Evolutionary conservation across 53 echinoderm and acorn worm genomes (phyloP), one percentile per base, ranked within the genome.

Genomic region (Holothuria scabra): DNA sequence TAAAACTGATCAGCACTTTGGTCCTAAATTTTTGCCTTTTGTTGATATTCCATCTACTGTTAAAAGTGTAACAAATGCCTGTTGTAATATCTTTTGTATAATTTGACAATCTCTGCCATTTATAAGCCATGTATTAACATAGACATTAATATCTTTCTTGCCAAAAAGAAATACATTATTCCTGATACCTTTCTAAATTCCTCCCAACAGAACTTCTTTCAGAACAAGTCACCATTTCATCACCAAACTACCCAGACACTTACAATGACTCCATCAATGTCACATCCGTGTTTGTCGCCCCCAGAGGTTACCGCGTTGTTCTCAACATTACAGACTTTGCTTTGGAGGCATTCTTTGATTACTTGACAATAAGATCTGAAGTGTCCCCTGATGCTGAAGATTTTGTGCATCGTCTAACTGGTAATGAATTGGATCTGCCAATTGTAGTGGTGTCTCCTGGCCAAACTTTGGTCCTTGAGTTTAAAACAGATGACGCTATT

Each of bases 251-350:
- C 31, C 78, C 78, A 12, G 32, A 78, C 14, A 22, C 32, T 2
- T 78, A 78, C 58, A 56, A 78, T 28, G 59, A 78, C 78, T 19
- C 12, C 19, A 5, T 31, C 32, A 16, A 11, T 11, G 59, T 30
- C 0, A 28, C 21, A 19, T 23, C 18, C 12, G 21, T 57, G 25
- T 78, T 78, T 56, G 78, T 78, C 21, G 78, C 78, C 31, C 78
- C 78, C 2, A 28, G 31, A 12, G 78, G 78, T 5, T 78, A 78
- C n/a, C 56, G 56, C 1, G 29, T 58, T 6, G 16, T 78, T 32
- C 1, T 78, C 2, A 78, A 78, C 32, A 56, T 78, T 3, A 78
- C 78, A 56, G 78, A 78, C 20, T 31, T 78, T 33, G 78, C 78
- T 30, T 1, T 57, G 18, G 78, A 78, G 21, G 58, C 25, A 4